Conservation (phyloP, 2,113 vertebrate species). For the Calidris pygmaea region DNA sequence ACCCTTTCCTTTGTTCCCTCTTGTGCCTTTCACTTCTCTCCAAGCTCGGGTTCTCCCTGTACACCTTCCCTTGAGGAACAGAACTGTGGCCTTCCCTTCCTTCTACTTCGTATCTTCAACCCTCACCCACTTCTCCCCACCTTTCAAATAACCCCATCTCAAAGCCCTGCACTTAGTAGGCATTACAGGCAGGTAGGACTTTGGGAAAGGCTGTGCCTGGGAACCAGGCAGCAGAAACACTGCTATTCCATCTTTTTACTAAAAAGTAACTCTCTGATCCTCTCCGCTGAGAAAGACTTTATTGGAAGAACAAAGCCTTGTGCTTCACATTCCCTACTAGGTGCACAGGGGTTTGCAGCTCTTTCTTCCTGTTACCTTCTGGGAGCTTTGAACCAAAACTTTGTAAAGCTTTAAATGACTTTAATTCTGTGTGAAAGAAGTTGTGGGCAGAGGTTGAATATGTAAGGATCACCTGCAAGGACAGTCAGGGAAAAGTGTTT, state of each 20-base stretch:
- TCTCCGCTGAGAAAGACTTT: neutral
- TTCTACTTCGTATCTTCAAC: neutral
- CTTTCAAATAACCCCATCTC: neutral
- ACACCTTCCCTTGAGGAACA: neutral
- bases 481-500: neutral
- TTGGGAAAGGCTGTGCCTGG: neutral
- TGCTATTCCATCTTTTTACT: neutral
- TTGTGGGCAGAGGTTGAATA: accelerated
- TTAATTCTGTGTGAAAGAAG: neutral
- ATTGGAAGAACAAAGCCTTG: neutral
- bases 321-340: neutral
- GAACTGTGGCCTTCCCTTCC: neutral
- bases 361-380: neutral
- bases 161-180: neutral
- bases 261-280: neutral
- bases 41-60: neutral
- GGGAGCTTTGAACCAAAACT: neutral
- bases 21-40: neutral
- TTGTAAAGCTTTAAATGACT: neutral
- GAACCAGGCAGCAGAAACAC: neutral
- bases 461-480: accelerated
- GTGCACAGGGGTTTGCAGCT: neutral
- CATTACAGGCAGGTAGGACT: neutral
- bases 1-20: neutral
- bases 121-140: neutral